Conservation (phyloP, 2,888 invertebrate species). For the Graphium colonna region DNA sequence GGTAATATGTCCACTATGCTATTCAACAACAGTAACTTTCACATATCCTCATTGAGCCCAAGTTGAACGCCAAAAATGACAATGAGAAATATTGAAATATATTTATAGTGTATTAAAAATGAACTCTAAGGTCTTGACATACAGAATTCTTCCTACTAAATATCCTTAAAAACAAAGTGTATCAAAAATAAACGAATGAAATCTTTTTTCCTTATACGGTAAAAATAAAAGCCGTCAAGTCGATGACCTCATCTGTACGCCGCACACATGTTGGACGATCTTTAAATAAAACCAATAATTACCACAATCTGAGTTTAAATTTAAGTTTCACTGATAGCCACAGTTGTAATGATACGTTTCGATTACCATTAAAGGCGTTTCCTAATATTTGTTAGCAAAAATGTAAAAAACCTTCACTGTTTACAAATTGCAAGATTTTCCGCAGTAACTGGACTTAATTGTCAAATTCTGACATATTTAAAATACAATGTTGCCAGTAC, state of each 20-base stretch:
- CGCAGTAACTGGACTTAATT: no score
- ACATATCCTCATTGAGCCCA: not conserved
- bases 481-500: no score
- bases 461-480: no score
- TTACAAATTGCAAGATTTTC: no score
- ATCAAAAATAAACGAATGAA: not conserved
- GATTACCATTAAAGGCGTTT: no score
- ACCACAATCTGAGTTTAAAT: not conserved
- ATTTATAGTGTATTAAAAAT: not conserved
- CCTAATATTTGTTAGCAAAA: no score
- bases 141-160: no score
- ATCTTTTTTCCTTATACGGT: not conserved
- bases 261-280: constrained; percentile 23
- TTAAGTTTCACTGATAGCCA: not conserved
- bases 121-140: no score
- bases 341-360: not conserved
- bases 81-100: not conserved
- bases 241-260: constrained; percentile 26
- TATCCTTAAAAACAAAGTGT: no score
- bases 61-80: not conserved
- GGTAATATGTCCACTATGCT: no score
- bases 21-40: not conserved
- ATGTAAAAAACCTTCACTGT: no score
- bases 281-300: not conserved
- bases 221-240: constrained; percentile 9